phyloP scores from a whole-genome alignment of 2,888 invertebrate species.

The Macaria liturata region DNA sequence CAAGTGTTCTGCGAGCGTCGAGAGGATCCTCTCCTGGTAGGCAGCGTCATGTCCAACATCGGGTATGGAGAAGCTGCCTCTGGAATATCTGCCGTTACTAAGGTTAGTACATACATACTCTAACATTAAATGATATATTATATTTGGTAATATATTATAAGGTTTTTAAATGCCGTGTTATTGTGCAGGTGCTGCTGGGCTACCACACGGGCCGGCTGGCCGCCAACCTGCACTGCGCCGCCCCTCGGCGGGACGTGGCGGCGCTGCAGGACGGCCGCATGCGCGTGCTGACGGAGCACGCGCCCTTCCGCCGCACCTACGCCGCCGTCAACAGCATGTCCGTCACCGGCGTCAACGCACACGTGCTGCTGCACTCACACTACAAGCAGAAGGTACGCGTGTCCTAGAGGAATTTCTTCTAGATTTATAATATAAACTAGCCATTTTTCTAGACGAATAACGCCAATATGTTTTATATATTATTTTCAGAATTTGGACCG shows the following conservation, averaged over 20 bases:
- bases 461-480: too few species aligned
- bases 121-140: neutral
- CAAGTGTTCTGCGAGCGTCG: constrained; percentile 78
- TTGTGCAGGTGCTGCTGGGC: constrained; percentile 73
- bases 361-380: constrained; percentile 11
- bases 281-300: constrained; percentile 83
- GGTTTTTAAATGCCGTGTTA: neutral
- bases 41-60: constrained; percentile 62
- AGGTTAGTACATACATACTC: constrained; percentile 52
- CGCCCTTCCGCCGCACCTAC: constrained; percentile 77
- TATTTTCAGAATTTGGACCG: constrained; percentile 25
- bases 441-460: too few species aligned
- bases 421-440: too few species aligned
- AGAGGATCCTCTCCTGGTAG: constrained; percentile 80
- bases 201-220: constrained; percentile 87
- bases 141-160: too few species aligned
- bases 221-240: constrained; percentile 86
- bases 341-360: constrained; percentile 54
- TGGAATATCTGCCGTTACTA: constrained; percentile 81
- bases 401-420: too few species aligned
- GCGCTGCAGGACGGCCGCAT: constrained; percentile 59
- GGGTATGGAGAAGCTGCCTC: constrained; percentile 58
- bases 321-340: constrained; percentile 57
- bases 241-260: constrained; percentile 74
- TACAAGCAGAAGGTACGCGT: constrained; percentile 46